Percentiles rank a stretch among this genome's conserved stretches.
phyloP scores from a whole-genome alignment of 92 coral and sea anemone genomes.

The Montipora capitata region DNA sequence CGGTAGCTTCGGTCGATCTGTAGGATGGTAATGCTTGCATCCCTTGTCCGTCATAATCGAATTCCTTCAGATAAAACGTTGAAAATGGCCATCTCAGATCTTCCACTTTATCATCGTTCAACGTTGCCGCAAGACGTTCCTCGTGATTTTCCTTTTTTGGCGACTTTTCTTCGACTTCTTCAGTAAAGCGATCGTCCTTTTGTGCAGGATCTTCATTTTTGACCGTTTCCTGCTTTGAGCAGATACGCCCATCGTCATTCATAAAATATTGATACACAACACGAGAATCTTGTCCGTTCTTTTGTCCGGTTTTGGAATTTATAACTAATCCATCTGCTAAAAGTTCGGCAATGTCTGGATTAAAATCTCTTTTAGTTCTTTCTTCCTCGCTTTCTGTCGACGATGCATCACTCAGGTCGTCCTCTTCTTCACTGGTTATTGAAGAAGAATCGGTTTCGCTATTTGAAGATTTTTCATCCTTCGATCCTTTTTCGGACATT shows the following conservation, averaged over 20 bases:
- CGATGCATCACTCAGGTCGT: constrained; percentile 41
- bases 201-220: constrained; percentile 17
- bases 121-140: constrained; percentile 35
- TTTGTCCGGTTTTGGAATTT: constrained; percentile 10
- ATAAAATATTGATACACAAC: constrained; percentile 51
- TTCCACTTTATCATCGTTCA: constrained; percentile 58
- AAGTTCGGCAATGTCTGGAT: constrained; percentile 43
- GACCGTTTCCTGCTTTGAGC: constrained; percentile 1
- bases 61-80: constrained; percentile 83
- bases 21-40: constrained; percentile 37
- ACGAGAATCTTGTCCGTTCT: not conserved
- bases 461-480: constrained; percentile 27
- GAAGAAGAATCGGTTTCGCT: constrained; percentile 60
- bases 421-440: constrained; percentile 15
- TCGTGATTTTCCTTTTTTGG: constrained; percentile 1
- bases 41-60: constrained; percentile 34
- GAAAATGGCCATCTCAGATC: constrained; percentile 90
- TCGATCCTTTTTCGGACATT: constrained; percentile 50
- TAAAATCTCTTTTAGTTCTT: constrained; percentile 19
- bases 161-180: constrained; percentile 1
- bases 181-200: constrained; percentile 31
- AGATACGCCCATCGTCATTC: constrained; percentile 7
- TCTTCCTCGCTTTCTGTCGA: constrained; percentile 21
- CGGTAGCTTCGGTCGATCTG: constrained; percentile 73
- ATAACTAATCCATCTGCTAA: constrained; percentile 13